Conservation (phyloP, 2,888 invertebrate genomes). For the Lasioglossum malachurum region DNA sequence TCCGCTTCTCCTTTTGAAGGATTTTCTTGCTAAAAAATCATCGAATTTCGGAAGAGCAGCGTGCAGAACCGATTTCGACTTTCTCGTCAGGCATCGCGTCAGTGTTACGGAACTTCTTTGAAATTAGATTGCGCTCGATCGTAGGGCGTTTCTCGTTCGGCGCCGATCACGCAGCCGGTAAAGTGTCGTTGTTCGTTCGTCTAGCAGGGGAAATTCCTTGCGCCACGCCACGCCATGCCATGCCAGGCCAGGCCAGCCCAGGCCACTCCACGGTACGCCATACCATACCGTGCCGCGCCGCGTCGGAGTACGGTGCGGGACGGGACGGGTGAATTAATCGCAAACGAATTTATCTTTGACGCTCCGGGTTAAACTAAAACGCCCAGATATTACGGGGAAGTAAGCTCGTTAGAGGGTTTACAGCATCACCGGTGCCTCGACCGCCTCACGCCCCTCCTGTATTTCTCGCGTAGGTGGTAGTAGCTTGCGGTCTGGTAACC, state of each 20-base stretch:
- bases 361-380: constrained; percentile 80
- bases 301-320: background rate
- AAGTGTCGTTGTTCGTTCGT: constrained; percentile 26
- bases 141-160: constrained; percentile 12
- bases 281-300: background rate
- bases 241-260: background rate
- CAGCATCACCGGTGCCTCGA: constrained; percentile 71
- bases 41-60: too few relatives aligned
- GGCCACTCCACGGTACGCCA: background rate
- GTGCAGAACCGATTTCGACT: background rate
- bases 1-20: background rate
- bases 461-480: constrained; percentile 77
- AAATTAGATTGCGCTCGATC: constrained; percentile 16
- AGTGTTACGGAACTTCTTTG: background rate
- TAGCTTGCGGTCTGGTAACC: constrained; percentile 83
- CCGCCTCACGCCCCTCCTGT: constrained; percentile 52
- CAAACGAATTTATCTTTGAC: constrained; percentile 81
- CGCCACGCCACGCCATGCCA: constrained; percentile 31
- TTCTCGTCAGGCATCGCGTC: background rate
- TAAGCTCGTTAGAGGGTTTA: constrained; percentile 84
- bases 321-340: constrained; percentile 78
- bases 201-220: constrained; percentile 61
- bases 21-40: too few relatives aligned
- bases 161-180: background rate
- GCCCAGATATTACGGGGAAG: constrained; percentile 82